Evolutionary conservation across 2,797 vertebrate species (phyloP).

Genomic region (Xenopus petersii): DNA sequence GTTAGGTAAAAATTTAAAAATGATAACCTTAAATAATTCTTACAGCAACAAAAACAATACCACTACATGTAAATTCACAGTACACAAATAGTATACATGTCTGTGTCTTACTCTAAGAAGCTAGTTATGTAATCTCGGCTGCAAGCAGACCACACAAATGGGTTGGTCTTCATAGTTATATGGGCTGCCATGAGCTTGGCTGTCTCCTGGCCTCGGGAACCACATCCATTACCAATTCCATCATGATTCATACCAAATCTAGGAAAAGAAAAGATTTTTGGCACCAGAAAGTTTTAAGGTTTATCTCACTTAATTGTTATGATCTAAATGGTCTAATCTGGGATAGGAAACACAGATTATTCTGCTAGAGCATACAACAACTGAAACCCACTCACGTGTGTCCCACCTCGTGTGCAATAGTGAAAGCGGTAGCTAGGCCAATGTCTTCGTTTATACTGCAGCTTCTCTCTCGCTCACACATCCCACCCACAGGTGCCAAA

Average conservation of each 20-base stretch:
- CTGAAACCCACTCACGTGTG: slow-evolving; percentile 83
- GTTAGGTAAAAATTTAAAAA: too few relatives aligned
- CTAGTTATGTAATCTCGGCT: slow-evolving; percentile 98
- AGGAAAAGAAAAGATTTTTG: slow-evolving; percentile 2
- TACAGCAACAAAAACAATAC: too few relatives aligned
- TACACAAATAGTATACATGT: too few relatives aligned
- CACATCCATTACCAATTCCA: slow-evolving; percentile 90
- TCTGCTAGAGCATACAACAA: too few relatives aligned
- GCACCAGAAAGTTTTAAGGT: too few relatives aligned
- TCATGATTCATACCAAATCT: slow-evolving; percentile 99
- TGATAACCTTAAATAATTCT: too few relatives aligned
- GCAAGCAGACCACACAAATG: slow-evolving; percentile 94
- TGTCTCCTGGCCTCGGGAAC: slow-evolving; percentile 89
- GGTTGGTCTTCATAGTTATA: slow-evolving; percentile 98
- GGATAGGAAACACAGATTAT: slow-evolving; percentile 4
- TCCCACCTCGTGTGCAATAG: slow-evolving; percentile 96
- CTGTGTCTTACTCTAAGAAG: slow-evolving; percentile 89
- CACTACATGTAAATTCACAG: too few relatives aligned
- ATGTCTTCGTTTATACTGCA: slow-evolving; percentile 99
- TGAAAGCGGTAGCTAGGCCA: slow-evolving; percentile 94
- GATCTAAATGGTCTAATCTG: not conserved
- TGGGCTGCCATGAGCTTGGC: slow-evolving; percentile 98
- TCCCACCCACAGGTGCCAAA: slow-evolving; percentile 91
- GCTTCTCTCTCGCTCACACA: slow-evolving; percentile 95
- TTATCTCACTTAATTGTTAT: not conserved